Evolutionary conservation across 1,140 invertebrate genomes (phyloP), one percentile per base, ranked within the genome.

Genomic region (Dreissena polymorpha): DNA sequence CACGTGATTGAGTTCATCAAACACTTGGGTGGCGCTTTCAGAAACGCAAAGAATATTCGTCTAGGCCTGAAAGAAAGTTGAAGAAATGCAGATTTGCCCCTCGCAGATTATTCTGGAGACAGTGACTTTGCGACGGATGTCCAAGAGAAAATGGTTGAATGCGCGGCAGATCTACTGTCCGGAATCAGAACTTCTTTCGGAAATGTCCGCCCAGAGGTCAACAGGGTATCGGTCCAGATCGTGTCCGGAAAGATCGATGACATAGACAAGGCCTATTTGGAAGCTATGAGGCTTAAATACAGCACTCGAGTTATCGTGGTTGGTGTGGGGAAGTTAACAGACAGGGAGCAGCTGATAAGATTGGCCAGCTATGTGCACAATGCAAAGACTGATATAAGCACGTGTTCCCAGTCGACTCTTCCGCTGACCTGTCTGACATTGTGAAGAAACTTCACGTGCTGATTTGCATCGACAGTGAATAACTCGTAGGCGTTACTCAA

Each of bases 1-100:
- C 21, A 57, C 13, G 76, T 79, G 10, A 69, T 53, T 21, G 76
- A 69, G 25, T 79, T 79, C 64, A 57, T 79, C 10, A 69, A 79
- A 29, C 2, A 29, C 0, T 2, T 79, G 5, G 76, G 76, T 18
- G 76, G 76, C 14, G 76, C 63, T 25, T 79, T 79, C 25, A 18
- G 39, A 3, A 27, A 25, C 16, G 53, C 65, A 8, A 68, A 29
- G 0, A 70, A 79, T 18, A n/a, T 69, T 29, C 29, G 23, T 57
- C 16, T 79, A 55, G 76, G 67, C 5, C 23, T 70, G 0, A 29
- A 16, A n/a, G 76, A 79, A 53, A 53, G 21, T 14, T 79, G 76
- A 14, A 50, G n/a, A 12, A 10, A 70, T 10, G 27, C 51, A 10
- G 12, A 18, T 0, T 21, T 68, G 3, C n/a, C 29, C 0, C 49